Evolutionary conservation across 2,888 invertebrate species (phyloP).

Genomic region (Brachypterus glaber): DNA sequence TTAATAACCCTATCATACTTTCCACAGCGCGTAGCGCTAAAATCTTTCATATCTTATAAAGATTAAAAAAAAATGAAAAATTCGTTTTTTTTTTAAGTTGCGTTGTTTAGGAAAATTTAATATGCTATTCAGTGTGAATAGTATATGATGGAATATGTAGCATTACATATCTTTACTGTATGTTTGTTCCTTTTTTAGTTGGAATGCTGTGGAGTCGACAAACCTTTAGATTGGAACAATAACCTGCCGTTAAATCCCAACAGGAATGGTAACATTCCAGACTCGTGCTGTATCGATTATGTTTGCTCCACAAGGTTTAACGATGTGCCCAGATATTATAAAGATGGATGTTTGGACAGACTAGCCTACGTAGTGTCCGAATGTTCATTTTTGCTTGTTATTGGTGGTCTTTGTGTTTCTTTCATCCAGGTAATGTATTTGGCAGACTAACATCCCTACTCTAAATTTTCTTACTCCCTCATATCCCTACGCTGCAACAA

Average conservation of each 20-base stretch:
- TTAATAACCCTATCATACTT: too few species aligned
- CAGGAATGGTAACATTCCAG: slow-evolving; percentile 15
- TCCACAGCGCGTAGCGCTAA: too few species aligned
- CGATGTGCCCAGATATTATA: slow-evolving; percentile 12
- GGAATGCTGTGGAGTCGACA: slow-evolving; percentile 55
- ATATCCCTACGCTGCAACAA: too few species aligned
- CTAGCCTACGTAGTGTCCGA: slow-evolving; percentile 27
- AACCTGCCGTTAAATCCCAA: background rate
- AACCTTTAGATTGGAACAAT: slow-evolving; percentile 49
- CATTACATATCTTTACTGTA: background rate
- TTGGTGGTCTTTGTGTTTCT: slow-evolving; percentile 69
- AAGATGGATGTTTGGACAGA: slow-evolving; percentile 23
- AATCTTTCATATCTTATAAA: too few species aligned
- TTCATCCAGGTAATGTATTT: slow-evolving; percentile 68
- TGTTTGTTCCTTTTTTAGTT: slow-evolving; percentile 38
- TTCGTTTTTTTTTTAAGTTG: too few species aligned
- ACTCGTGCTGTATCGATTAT: slow-evolving; percentile 21
- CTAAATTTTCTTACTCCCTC: too few species aligned
- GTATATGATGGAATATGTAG: background rate
- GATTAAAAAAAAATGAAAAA: too few species aligned
- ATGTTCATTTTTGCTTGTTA: slow-evolving; percentile 58
- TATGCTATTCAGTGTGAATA: too few species aligned
- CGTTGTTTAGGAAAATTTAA: background rate
- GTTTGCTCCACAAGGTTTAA: slow-evolving; percentile 9
- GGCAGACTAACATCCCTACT: too few species aligned